Evolutionary conservation across 2,113 vertebrate species (phyloP).

Genomic region (Ptyas mucosa): DNA sequence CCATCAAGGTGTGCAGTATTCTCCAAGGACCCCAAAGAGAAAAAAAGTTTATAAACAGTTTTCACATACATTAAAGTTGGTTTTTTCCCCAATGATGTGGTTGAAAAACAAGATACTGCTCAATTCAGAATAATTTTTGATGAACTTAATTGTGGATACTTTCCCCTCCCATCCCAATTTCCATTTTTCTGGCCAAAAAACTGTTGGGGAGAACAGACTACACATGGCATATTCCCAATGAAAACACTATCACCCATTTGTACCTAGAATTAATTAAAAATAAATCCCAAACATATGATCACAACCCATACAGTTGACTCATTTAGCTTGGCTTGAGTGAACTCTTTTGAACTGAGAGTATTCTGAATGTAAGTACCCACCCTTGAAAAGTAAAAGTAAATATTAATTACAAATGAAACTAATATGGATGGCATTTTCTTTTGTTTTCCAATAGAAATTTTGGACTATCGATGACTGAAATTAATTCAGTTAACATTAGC

Average conservation of each 20-base stretch:
- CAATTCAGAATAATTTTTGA: neutral
- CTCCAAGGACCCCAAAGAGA: neutral
- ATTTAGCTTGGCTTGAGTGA: neutral
- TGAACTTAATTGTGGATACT: neutral
- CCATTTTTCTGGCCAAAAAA: neutral
- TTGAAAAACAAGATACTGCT: neutral
- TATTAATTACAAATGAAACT: neutral
- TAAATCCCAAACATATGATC: neutral
- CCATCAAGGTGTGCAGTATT: neutral
- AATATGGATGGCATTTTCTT: neutral
- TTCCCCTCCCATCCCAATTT: neutral
- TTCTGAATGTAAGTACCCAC: slow-evolving; percentile 3
- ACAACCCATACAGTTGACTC: neutral
- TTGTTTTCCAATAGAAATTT: slow-evolving; percentile 19
- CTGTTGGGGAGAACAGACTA: neutral
- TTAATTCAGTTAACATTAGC: neutral
- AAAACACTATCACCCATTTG: neutral
- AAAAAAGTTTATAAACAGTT: neutral
- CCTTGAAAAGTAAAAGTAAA: slow-evolving; percentile 28
- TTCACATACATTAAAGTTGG: neutral
- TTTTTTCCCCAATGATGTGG: slow-evolving; percentile 1
- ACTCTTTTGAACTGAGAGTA: neutral
- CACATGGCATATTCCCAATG: neutral
- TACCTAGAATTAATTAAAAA: neutral
- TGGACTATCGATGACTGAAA: neutral